Base-by-base conservation (phyloP, 2,888 invertebrate species). In the Lasioglossum oenotherae region DNA sequence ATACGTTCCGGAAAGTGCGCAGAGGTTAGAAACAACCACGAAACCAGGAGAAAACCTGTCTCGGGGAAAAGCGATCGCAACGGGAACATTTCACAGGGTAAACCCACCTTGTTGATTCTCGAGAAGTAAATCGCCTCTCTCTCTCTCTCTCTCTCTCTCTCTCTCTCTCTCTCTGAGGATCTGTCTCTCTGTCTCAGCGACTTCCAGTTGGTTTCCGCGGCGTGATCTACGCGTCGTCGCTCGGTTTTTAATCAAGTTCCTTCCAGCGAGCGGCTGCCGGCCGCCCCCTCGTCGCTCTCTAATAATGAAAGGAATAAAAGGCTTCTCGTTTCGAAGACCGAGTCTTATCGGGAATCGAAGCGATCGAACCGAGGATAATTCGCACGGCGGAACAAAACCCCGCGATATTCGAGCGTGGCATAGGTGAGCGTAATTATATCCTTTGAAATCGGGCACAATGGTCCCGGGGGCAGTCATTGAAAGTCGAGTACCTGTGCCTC, bases 401-500 rank as follows among this genome's bases (percentile, higher is more conserved):
- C 77, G 86, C 88, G 89, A 90, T 90, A 91, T 89, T 91, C 89
- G 90, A 90, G 91, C 90, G 91, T 91, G 89, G 90, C 90, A 91
- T 91, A 91, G 90, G 91, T 91, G 91, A 91, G 87, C 91, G 90
- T 91, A 91, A 91, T 91, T 91, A 91, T 91, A 90, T 87, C 91
- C 89, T 91, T 91, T 91, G 91, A 90, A 90, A 88, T 87, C 82
- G 82, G 49, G 83, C 72, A 91, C 91, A 91, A 91, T 91, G 80
- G 46, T 74, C 80, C 77, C 77, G 76, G 88, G 87, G 86, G 86
- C 90, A 91, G 89, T 91, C 92, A 92, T 93, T 92, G 91, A 92
- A 91, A 92, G 91, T 92, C 90, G 91, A 93, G 92, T 92, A 91
- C 91, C 89, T 89, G 89, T 86, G 89, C 87, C 88, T 89, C 91